Evolutionary conservation across 2,888 invertebrate species (phyloP), one percentile per base, ranked within the genome.

Genomic region (Drosophila paracracens): DNA sequence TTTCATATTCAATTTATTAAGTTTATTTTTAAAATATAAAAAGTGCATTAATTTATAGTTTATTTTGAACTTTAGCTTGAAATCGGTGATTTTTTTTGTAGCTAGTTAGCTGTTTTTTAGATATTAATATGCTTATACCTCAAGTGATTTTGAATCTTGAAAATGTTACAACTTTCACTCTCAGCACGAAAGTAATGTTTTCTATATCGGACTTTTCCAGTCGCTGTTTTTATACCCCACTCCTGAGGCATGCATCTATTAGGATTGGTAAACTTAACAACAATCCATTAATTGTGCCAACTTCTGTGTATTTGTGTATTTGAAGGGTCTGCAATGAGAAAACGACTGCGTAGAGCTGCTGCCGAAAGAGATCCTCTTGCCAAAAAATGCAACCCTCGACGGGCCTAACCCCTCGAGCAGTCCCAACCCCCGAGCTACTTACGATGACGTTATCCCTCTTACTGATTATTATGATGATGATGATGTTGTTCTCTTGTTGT

Each of bases 201-300:
- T 50, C 21, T 2, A 46, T 21, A 8, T 16, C 16, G 16, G 16
- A 11, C 2, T 16, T 16, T 46, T 16, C 4, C 2, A 25, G 46
- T 46, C 8, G 25, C 16, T 46, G 8, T 25, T 46, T 21, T 8
- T 25, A 16, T 8, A 46, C 46, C 21, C 25, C 25, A 46, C 25
- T 16, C 8, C 25, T 27, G 5, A 1, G 7, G 50, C 5, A 27
- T 10, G 27, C 18, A 18, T 50, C 46, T 4, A 46, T 46, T 46
- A 16, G 46, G 25, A 46, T 46, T 46, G 21, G 21, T 16, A 16
- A 60, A 61, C 54, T 29, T 57, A 53, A 40, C 56, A 43, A 61
- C 60, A 43, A 76, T 52, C 35, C 77, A 76, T 73, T 73, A 76
- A 70, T 52, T 73, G 66, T 35, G 43, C 67, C 65, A 40, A 35